phyloP scores from a whole-genome alignment of 2,113 vertebrate species.

The Phyllostomus discolor region DNA sequence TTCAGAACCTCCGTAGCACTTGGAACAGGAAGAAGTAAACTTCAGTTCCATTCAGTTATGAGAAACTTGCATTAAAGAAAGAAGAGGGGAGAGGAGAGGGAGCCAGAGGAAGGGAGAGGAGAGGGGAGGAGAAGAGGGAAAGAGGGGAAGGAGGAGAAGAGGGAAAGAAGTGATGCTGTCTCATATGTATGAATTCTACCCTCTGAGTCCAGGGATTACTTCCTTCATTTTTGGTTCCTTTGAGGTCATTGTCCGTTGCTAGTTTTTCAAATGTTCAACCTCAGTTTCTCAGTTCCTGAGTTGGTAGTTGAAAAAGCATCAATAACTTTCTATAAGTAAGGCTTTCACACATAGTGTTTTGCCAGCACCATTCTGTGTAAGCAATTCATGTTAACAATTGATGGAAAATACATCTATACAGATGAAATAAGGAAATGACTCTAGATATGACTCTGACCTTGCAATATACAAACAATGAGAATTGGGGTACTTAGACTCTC shows the following conservation, averaged over 20 bases:
- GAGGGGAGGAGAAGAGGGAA: background rate
- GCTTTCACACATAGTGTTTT: background rate
- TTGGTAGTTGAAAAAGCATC: background rate
- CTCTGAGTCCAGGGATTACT: background rate
- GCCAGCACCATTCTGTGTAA: background rate
- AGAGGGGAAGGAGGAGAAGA: accelerated
- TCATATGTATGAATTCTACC: background rate
- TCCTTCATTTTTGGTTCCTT: background rate
- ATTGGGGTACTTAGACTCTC: background rate
- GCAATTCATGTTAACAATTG: background rate
- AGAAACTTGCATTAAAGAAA: background rate
- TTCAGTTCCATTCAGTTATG: background rate
- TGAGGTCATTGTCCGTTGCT: background rate
- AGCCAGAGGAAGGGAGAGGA: accelerated
- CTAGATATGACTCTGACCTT: background rate
- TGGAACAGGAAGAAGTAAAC: background rate
- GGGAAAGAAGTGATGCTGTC: accelerated
- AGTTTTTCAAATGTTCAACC: background rate
- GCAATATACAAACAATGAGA: background rate
- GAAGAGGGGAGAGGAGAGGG: background rate
- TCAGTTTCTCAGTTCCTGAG: background rate
- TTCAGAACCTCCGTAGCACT: background rate
- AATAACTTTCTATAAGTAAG: background rate
- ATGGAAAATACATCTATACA: background rate
- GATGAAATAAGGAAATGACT: background rate